Conservation (phyloP, 2,888 invertebrate genomes). For the Ennomos erosarius region DNA sequence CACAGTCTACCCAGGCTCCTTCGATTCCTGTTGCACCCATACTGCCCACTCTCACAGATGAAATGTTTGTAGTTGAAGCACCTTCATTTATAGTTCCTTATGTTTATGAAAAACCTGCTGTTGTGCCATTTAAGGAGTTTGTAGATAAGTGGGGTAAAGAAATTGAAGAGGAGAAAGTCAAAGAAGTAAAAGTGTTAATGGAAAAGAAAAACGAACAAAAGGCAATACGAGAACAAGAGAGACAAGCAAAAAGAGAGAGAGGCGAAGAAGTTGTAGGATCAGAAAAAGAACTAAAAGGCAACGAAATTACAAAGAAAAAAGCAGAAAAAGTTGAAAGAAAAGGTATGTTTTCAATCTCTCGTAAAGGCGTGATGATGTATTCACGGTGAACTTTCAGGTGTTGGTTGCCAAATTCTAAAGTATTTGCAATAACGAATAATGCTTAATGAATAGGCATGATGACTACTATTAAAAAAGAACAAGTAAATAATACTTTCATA, state of each 20-base stretch:
- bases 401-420: too few species aligned
- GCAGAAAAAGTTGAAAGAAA: conserved; percentile 50
- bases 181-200: conserved; percentile 77
- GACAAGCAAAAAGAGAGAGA: conserved; percentile 56
- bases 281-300: conserved; percentile 49
- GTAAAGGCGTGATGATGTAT: too few species aligned
- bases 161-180: conserved; percentile 86
- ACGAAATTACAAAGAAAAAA: conserved; percentile 59
- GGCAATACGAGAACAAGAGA: conserved; percentile 59
- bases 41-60: conserved; percentile 93
- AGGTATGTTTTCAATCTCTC: conserved; percentile 46
- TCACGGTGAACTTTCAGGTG: too few species aligned
- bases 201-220: conserved; percentile 64
- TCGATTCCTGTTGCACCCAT: conserved; percentile 73
- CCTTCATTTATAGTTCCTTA: conserved; percentile 97
- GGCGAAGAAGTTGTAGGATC: conserved; percentile 60
- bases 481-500: too few species aligned
- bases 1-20: conserved; percentile 51
- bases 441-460: too few species aligned
- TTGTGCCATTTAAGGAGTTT: conserved; percentile 91
- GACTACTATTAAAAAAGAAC: too few species aligned
- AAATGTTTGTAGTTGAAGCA: conserved; percentile 96
- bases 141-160: conserved; percentile 87
- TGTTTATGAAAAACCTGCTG: conserved; percentile 95
- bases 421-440: too few species aligned